Conservation (phyloP, 2,888 invertebrate genomes). For the Melipona beecheii region DNA sequence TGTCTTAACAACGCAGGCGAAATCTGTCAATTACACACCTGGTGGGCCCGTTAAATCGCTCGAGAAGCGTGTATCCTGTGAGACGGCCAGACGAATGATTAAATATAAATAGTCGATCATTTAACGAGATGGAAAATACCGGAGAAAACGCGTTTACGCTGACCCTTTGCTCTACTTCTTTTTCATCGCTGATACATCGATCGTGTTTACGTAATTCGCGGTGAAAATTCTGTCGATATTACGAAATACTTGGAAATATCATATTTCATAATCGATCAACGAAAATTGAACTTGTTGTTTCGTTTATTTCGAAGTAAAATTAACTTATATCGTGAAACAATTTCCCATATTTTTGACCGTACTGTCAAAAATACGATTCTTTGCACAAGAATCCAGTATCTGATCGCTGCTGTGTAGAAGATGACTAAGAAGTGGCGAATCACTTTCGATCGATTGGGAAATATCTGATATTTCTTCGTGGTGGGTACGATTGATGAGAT, state of each 20-base stretch:
- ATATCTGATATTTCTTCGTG: not conserved
- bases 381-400: too few relatives aligned
- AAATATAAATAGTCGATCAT: not conserved
- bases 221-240: constrained; percentile 16
- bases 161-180: not conserved
- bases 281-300: not conserved
- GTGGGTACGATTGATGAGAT: not conserved
- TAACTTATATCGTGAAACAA: not conserved
- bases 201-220: constrained; percentile 18
- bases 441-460: not conserved
- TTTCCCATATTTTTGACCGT: too few relatives aligned
- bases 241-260: constrained; percentile 20
- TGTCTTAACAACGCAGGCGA: not conserved
- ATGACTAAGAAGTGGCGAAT: not conserved
- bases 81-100: not conserved
- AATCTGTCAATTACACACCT: constrained; percentile 7
- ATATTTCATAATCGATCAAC: too few relatives aligned
- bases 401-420: fast-evolving
- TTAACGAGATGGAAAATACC: not conserved
- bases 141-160: not conserved
- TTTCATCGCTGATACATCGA: not conserved
- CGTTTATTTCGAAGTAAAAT: not conserved
- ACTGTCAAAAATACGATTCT: too few relatives aligned
- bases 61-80: constrained; percentile 16
- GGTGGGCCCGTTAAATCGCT: not conserved